Conservation (phyloP, 2,888 invertebrate species). For the Drosophila barbarae region DNA sequence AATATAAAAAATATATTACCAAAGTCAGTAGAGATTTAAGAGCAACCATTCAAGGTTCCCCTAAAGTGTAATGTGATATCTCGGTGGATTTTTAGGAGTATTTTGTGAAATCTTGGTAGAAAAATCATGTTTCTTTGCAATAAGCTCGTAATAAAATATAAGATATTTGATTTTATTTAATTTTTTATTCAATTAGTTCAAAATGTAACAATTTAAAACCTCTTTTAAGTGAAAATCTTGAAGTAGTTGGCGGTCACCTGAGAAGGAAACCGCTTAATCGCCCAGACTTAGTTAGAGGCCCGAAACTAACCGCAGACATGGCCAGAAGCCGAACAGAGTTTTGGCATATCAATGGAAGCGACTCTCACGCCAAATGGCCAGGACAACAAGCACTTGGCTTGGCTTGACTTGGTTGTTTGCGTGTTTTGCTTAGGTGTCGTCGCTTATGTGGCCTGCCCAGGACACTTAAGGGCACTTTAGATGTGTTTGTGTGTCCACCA, state of each 20-base stretch:
- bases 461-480: conserved; percentile 75
- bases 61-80: neutral
- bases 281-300: conserved; percentile 9
- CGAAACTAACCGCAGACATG: conserved; percentile 24
- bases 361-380: conserved; percentile 61
- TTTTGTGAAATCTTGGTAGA: neutral
- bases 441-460: conserved; percentile 70
- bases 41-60: neutral
- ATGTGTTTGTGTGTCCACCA: conserved; percentile 36
- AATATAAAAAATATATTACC: neutral
- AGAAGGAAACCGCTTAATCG: conserved; percentile 2
- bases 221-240: neutral
- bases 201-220: neutral
- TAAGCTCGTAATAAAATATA: too few relatives aligned
- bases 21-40: conserved; percentile 10
- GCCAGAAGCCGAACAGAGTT: conserved; percentile 37
- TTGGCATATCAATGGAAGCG: conserved; percentile 64
- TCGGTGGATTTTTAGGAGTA: neutral
- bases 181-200: neutral
- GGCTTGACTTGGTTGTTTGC: conserved; percentile 61
- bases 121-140: neutral
- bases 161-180: neutral
- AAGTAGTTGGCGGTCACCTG: neutral
- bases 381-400: conserved; percentile 48
- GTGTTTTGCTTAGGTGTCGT: conserved; percentile 72